A percentile compares a stretch with the other conserved stretches of the same genome.
These are phyloP conservation scores for Nasonia giraulti DNA, from an alignment of 1,140 invertebrate species.

Conservation along the genomic window DNA sequence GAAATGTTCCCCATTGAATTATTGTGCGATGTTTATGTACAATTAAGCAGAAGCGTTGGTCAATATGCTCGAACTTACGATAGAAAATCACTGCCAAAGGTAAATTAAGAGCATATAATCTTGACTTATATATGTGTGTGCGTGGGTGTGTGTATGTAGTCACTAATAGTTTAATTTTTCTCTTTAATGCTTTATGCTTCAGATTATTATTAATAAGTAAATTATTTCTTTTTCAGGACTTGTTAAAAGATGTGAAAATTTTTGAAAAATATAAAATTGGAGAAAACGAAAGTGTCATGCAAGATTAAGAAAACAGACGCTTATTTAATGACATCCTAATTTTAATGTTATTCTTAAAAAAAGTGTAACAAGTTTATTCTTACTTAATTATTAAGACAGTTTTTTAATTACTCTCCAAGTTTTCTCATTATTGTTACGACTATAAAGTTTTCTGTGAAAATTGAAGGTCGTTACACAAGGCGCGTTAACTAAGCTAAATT, in stretches of 20 bases:
- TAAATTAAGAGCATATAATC: constrained; percentile 60
- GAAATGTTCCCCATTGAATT: constrained; percentile 76
- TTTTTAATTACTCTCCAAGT: constrained; percentile 47
- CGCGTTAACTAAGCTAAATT: constrained; percentile 48
- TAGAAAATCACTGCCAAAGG: constrained; percentile 78
- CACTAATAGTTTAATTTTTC: neutral
- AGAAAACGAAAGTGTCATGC: constrained; percentile 28
- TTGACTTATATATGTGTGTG: no score
- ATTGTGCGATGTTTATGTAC: constrained; percentile 78
- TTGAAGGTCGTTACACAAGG: constrained; percentile 37
- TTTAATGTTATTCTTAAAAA: constrained; percentile 25
- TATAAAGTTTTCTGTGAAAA: constrained; percentile 55
- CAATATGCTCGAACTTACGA: constrained; percentile 74
- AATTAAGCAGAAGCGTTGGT: constrained; percentile 76
- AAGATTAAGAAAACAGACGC: neutral
- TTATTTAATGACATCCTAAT: neutral
- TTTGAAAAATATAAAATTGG: constrained; percentile 63
- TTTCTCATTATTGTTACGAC: constrained; percentile 52
- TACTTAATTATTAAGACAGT: constrained; percentile 45
- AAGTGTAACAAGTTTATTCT: constrained; percentile 30
- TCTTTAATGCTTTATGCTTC: neutral
- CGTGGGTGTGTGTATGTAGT: no score
- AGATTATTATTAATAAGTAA: neutral
- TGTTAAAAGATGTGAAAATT: constrained; percentile 69
- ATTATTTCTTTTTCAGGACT: constrained; percentile 65